These are phyloP conservation scores for Pseudomugil tenellus DNA, from an alignment of 2,797 vertebrate species.

Conservation along the genomic window DNA sequence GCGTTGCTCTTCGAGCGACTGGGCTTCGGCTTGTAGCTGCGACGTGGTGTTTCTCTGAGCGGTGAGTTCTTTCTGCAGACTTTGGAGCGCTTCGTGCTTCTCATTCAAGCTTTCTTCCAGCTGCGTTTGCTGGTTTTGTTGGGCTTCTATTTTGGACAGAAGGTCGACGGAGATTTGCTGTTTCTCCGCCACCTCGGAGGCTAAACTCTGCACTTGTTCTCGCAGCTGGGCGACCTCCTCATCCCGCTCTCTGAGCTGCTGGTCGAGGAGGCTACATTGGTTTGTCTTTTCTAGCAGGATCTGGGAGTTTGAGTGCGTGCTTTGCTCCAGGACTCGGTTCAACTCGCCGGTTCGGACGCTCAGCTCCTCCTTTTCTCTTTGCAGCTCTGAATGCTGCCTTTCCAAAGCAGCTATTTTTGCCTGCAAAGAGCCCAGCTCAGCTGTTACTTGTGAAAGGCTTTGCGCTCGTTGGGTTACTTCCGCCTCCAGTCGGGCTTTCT, in stretches of 20 bases:
- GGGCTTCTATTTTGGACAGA: constrained; percentile 52
- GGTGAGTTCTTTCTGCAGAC: constrained; percentile 66
- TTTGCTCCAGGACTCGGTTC: constrained; percentile 77
- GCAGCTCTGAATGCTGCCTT: constrained; percentile 71
- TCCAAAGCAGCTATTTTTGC: constrained; percentile 71
- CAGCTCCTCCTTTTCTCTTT: constrained; percentile 80
- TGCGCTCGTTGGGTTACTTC: constrained; percentile 65
- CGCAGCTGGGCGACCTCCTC: constrained; percentile 66
- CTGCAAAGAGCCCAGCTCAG: constrained; percentile 72
- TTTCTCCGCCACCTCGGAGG: constrained; percentile 70
- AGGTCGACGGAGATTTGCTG: constrained; percentile 66
- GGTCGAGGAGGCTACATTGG: constrained; percentile 77
- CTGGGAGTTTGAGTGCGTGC: constrained; percentile 75
- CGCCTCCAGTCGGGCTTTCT: constrained; percentile 77
- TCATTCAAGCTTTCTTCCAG: constrained; percentile 80
- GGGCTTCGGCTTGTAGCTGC: constrained; percentile 68
- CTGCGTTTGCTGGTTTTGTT: constrained; percentile 64
- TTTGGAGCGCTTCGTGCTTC: constrained; percentile 59
- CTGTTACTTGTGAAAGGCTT: constrained; percentile 61
- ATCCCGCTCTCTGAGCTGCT: constrained; percentile 74
- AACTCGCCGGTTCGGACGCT: constrained; percentile 70
- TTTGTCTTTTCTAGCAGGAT: constrained; percentile 81
- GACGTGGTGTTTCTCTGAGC: constrained; percentile 47
- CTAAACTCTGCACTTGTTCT: constrained; percentile 74
- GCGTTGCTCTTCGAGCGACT: constrained; percentile 67